These are phyloP conservation scores for Periophthalmodon schlosseri DNA, from an alignment of 2,113 vertebrate genomes.

Conservation along the genomic window DNA sequence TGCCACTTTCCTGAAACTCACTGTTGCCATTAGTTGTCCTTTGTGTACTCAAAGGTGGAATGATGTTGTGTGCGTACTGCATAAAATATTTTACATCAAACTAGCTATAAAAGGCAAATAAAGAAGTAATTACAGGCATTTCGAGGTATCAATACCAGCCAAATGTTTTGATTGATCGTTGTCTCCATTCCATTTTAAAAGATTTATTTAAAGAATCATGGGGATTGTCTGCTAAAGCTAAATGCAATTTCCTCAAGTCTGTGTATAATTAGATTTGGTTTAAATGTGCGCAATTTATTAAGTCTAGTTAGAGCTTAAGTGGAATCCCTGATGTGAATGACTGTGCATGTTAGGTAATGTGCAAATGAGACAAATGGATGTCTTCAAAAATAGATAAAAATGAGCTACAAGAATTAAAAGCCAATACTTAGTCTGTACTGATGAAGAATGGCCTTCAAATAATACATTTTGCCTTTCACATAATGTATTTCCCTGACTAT, in stretches of 20 bases:
- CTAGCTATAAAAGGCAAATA: constrained; percentile 1
- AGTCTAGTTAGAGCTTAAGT: constrained; percentile 34
- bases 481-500: not conserved
- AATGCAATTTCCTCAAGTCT: constrained; percentile 35
- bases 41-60: constrained; percentile 30
- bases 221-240: constrained; percentile 21
- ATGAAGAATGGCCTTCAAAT: not conserved
- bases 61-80: constrained; percentile 12
- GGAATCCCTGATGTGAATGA: constrained; percentile 27
- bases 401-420: not conserved
- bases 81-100: constrained; percentile 20
- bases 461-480: not conserved
- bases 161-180: constrained; percentile 2
- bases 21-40: constrained; percentile 30
- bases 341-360: constrained; percentile 3
- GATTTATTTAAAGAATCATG: constrained; percentile 26
- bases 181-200: constrained; percentile 2
- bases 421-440: too few relatives aligned
- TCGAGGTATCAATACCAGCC: constrained; percentile 1
- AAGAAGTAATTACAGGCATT: constrained; percentile 8
- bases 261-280: constrained; percentile 36
- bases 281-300: constrained; percentile 49
- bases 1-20: constrained; percentile 32
- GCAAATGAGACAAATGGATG: not conserved
- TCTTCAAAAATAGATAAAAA: not conserved